phyloP scores from a whole-genome alignment of 2,113 vertebrate genomes.

The Syngnathus scovelli region DNA sequence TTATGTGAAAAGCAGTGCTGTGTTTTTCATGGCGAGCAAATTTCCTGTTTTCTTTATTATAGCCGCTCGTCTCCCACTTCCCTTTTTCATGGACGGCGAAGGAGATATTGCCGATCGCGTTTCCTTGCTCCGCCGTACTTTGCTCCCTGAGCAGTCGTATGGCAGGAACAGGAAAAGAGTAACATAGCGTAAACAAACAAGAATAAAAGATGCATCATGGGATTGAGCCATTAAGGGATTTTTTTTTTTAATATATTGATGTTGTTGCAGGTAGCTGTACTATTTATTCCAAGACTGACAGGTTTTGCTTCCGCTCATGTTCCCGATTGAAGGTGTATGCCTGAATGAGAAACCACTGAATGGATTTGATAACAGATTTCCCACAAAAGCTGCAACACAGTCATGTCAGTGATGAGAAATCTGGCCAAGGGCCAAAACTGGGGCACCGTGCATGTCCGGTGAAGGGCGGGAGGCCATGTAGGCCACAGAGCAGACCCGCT shows the following conservation, averaged over 20 bases:
- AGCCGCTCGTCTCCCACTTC: slow-evolving; percentile 53
- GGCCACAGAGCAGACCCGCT: slow-evolving; percentile 85
- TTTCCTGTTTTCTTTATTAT: slow-evolving; percentile 71
- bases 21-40: slow-evolving; percentile 47
- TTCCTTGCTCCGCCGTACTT: slow-evolving; percentile 45
- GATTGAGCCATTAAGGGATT: not conserved
- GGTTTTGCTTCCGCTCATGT: not conserved
- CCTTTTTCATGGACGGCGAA: slow-evolving; percentile 55
- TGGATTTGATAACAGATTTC: not conserved
- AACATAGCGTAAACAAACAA: slow-evolving; percentile 49
- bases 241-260: not conserved
- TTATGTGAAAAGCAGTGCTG: slow-evolving; percentile 28
- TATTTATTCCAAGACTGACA: not conserved
- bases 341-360: slow-evolving; percentile 12
- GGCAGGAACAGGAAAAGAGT: slow-evolving; percentile 59
- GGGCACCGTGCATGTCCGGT: slow-evolving; percentile 59
- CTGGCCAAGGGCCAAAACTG: slow-evolving; percentile 30
- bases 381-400: not conserved
- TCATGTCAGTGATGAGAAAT: slow-evolving; percentile 11
- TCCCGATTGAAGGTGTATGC: not conserved
- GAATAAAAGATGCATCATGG: slow-evolving; percentile 19
- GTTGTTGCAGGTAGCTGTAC: not conserved
- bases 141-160: slow-evolving; percentile 50
- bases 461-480: slow-evolving; percentile 66
- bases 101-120: slow-evolving; percentile 41